Base-by-base conservation (phyloP, 2,888 invertebrate species). In the Miltochrista miniata region DNA sequence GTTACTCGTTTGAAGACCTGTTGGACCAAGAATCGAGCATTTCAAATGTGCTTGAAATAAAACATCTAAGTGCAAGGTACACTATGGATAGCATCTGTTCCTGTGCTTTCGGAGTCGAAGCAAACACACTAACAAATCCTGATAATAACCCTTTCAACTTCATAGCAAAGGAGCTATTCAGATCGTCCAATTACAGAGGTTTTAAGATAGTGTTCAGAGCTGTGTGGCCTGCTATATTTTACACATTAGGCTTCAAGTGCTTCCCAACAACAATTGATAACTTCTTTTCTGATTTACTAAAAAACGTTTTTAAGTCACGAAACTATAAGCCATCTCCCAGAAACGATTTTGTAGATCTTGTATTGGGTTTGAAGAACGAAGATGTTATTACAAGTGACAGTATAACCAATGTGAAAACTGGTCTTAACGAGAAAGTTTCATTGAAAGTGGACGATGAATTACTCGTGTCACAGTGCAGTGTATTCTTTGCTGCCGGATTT, bases 391-490 rank as follows among this genome's bases (percentile, higher is more conserved):
- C 43, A 5, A 79, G 80, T 0, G 79, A 81, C 12, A 72, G 74
- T 24, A 62, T 82, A 1, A 67, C 40, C 0, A 78, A 76, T 18
- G 38, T 59, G 2, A 70, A 70, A 18, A 63, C 56, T 9, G 70
- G 64, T 0, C 65, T 51, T 0, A 57, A 56, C 0, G 67, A 74
- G 7, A 75, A 64, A 14, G 45, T 71, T 13, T 40, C 54, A 0
- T 36, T 83, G 1, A 67, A 77, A 4, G 62, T 92, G 0, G 79
- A 81, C 1, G 65, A 90, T 12, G 78, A 90, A 0, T 71, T 93
- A 37, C 56, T 93, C 13, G 82, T 87, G 0, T 87, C 92, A 0
- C 93, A 94, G 45, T 87, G 92, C 0, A 78, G 92, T 7, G 61
- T 90, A 0, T 93, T 94, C 40, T 87, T 85, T 15, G 75, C 54